Base-by-base conservation (phyloP, 2,888 invertebrate species). In the Argynnis bischoffii region DNA sequence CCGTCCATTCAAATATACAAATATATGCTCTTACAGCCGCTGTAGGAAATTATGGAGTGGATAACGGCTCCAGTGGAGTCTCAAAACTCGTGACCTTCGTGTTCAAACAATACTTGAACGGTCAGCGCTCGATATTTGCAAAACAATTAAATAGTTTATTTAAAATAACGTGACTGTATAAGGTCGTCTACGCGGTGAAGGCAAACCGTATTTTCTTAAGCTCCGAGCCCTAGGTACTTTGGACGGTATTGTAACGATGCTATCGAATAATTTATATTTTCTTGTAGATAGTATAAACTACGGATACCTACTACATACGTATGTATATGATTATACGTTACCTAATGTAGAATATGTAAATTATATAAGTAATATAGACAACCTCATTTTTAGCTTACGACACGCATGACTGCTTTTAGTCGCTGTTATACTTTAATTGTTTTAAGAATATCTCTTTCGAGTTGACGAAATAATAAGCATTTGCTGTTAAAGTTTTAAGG, bases 101-200 rank as follows among this genome's bases (percentile, higher is more conserved):
- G 76, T 80, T 80, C 81, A 81, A 84, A 85, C 79, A 82, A 63
- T 80, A 83, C 82, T 83, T 81, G 79, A 82, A 78, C 81, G 83
- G 82, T 82, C 82, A 82, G 77, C 76, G 79, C 74, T 74, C 74
- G 72, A 73, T 78, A 70, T 71, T 67, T 63, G 68, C 56, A 63
- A 68, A 63, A 67, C 70, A 63, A 72, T 68, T 48, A 70, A 69
- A 64, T 68, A 66, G 48, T 66, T 59, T 60, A 65, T 63, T 60
- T 65, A 67, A 72, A 72, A 64, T 68, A 69, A 70, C 70, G 64
- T 56, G 64, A 68, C 63, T 71, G 35, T 64, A 63, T 66, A 60
- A 69, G 60, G 66, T 71, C 61, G 46, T 57, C 50, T 56, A 46
- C 56, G 60, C 53, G 63, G 50, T 60, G 69, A 66, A 69, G 66